phyloP scores from a whole-genome alignment of 1,140 invertebrate species.

The Cotesia typhae region DNA sequence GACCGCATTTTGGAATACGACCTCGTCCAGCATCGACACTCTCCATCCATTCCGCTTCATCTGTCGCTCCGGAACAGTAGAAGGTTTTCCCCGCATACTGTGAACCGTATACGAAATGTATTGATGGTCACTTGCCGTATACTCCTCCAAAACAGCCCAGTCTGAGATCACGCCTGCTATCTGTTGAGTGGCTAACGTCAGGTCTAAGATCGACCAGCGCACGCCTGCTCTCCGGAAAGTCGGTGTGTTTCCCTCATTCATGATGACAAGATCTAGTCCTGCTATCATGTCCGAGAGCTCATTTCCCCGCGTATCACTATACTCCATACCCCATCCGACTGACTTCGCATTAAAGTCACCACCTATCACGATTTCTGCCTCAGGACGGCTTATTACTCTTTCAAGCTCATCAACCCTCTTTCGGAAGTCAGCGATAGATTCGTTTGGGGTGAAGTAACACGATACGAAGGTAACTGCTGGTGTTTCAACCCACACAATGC shows the following conservation, averaged over 20 bases:
- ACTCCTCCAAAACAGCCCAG: neutral
- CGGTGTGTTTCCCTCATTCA: neutral
- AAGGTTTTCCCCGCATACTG: neutral
- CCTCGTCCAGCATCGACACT: too few relatives aligned
- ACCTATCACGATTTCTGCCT: neutral
- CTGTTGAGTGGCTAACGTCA: neutral
- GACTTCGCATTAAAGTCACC: neutral
- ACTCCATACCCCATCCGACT: neutral
- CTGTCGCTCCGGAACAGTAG: neutral
- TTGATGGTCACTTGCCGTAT: neutral
- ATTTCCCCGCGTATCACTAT: neutral
- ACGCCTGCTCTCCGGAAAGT: neutral
- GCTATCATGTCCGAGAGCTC: neutral
- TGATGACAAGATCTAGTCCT: neutral
- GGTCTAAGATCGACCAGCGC: neutral
- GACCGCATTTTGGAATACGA: too few relatives aligned
- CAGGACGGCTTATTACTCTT: neutral
- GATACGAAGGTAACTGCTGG: slow-evolving; percentile 7
- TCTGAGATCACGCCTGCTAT: neutral
- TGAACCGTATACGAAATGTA: neutral
- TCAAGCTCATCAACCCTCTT: neutral
- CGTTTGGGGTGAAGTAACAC: slow-evolving; percentile 40
- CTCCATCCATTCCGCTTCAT: too few relatives aligned
- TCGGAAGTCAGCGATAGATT: slow-evolving; percentile 14
- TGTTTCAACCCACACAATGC: slow-evolving; percentile 37